Base-by-base conservation (phyloP, 2,113 vertebrate species). In the Muntiacus reevesi region DNA sequence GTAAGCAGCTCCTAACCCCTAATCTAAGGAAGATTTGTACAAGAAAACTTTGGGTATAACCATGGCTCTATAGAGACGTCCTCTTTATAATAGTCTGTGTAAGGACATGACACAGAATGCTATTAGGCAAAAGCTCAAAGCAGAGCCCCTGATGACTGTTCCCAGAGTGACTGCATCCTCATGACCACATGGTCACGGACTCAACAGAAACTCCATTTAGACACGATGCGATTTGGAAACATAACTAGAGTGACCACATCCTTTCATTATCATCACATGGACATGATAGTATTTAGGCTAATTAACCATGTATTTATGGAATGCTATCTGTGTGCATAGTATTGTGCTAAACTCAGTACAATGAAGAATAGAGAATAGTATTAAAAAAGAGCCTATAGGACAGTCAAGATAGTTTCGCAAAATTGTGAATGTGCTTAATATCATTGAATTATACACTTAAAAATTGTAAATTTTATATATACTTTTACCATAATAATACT, bases 151-250 rank as follows among this genome's bases (percentile, higher is more conserved):
- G 88, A 96, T 93, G 86, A 89, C 92, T 97, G 62, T 91, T 95
- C 83, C 93, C 82, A 89, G 86, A n/a, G 40, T 74, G 93, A 94
- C 81, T 86, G 33, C 83, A 45, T 97, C 96, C 96, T 96, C 97
- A 54, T 93, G 97, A 95, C 89, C 96, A 84, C 83, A 95, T 97
- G 83, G 93, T 89, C 86, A 91, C 11, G 21, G 71, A 97, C 47
- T 93, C 93, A 98, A 98, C 95, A 98, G 97, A 97, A 90, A 88
- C 90, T 96, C 95, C 87, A 95, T 97, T 97, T 95, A 97, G 92
- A 92, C 71, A 81, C 76, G 89, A 78, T 94, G 57, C 93, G 83
- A 96, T 83, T 93, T 91, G 87, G 94, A 19, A 96, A 91, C 79
- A 14, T 91, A 60, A 93, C 47, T 50, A 76, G 78, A 95, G 95